These are phyloP conservation scores for Echinometra lucunter DNA, from an alignment of 53 echinoderm and acorn worm genomes.

Conservation along the genomic window DNA sequence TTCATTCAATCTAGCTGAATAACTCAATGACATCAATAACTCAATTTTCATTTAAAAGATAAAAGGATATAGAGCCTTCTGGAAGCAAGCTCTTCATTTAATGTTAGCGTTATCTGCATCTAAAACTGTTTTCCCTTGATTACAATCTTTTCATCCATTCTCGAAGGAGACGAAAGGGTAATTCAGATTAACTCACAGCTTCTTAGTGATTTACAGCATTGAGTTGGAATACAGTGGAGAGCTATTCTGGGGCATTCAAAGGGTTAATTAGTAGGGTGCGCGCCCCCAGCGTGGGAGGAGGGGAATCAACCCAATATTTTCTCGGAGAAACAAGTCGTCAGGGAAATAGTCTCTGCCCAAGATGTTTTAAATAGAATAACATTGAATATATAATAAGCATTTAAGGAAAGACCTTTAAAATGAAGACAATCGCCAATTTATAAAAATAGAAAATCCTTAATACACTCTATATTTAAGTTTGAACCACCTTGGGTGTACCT, in stretches of 20 bases:
- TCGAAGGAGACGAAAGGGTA: conserved; percentile 14
- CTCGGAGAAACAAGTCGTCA: not conserved
- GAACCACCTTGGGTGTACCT: too few species aligned
- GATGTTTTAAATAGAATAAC: not conserved
- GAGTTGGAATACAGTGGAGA: not conserved
- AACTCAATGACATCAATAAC: too few species aligned
- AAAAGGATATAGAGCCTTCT: too few species aligned
- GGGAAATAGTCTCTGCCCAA: not conserved
- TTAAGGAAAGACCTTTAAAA: not conserved
- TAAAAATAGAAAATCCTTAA: not conserved
- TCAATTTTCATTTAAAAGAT: too few species aligned
- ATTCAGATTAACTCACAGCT: not conserved
- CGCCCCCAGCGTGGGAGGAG: conserved; percentile 31
- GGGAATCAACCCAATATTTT: not conserved
- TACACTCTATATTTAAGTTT: not conserved
- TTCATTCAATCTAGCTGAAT: too few species aligned
- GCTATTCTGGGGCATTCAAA: not conserved
- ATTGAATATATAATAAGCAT: not conserved
- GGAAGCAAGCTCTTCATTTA: too few species aligned
- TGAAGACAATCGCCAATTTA: not conserved
- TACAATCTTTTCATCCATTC: not conserved
- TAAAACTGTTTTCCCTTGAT: conserved; percentile 23
- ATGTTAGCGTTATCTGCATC: not conserved
- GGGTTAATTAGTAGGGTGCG: not conserved
- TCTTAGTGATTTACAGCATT: not conserved